Evolutionary conservation across 2,113 vertebrate species (phyloP), one percentile per base, ranked within the genome.

Genomic region (Camelus dromedarius): DNA sequence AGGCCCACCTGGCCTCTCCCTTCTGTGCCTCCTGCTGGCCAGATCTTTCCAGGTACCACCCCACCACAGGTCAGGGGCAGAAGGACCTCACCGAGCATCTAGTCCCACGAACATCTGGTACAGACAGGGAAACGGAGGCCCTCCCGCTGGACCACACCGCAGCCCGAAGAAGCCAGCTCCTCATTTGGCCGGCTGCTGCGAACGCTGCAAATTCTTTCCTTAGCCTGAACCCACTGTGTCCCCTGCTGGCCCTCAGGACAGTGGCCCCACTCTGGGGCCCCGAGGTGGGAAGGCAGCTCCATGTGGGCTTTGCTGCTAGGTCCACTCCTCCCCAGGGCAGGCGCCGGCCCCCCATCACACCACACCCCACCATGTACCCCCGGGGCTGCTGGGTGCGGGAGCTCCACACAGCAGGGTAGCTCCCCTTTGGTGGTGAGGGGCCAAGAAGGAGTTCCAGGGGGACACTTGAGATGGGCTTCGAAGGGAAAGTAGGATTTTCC

Each of bases 191-290:
- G 9, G 54, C 24, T 50, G 20, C 84, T 18, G 15, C 8, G 52
- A 22, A 52, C 54, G 2, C 60, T 60, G 18, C 12, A 11, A 54
- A 72, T 32, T 54, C 35, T 16, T 30, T n/a, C 38, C 26, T 72
- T 56, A 79, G n/a, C 84, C n/a, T 69, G 81, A 54, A 54, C 6
- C 28, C 72, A 38, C 56, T 3, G 70, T 2, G 11, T 14, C 5
- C 24, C 9, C 42, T 48, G 60, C 62, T 62, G 2, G 14, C 32
- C 26, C 50, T 24, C 22, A 10, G 54, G 52, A 52, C 8, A 22
- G 81, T 4, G 9, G n/a, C 72, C 50, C 18, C 13, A 90, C 97
- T 91, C 93, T 92, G 30, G 80, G 96, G 24, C 8, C 52, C 66
- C 22, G 2, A 80, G 19, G 22, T 12, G 4, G 58, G 38, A 85